Conservation (phyloP, 2,797 vertebrate genomes). For the Sebastes alutus region DNA sequence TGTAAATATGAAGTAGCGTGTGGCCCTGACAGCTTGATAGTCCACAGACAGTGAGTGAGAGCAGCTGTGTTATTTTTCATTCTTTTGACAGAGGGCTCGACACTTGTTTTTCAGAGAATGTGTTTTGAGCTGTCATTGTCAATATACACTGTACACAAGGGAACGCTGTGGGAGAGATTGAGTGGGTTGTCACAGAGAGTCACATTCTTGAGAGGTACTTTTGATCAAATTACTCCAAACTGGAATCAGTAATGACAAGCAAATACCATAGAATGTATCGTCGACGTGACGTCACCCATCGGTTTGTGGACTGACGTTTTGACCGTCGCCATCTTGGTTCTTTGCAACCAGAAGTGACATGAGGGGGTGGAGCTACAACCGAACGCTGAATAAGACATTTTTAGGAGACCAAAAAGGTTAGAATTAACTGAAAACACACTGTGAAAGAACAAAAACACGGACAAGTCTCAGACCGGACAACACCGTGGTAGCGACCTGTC, state of each 20-base stretch:
- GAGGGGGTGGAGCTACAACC: no score
- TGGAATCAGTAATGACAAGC: not conserved
- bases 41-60: slow-evolving; percentile 4
- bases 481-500: no score
- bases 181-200: slow-evolving; percentile 23
- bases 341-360: no score
- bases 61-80: slow-evolving; percentile 39
- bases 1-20: not conserved
- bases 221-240: slow-evolving; percentile 22
- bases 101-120: slow-evolving; percentile 42
- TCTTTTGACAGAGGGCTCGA: slow-evolving; percentile 28
- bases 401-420: no score
- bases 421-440: no score
- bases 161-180: slow-evolving; percentile 32
- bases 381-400: no score
- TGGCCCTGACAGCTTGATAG: not conserved
- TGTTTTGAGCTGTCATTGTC: slow-evolving; percentile 52
- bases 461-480: no score
- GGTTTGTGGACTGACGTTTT: no score
- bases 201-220: not conserved
- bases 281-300: no score
- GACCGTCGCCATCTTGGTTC: no score
- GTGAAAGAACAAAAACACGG: no score
- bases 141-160: not conserved
- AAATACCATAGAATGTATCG: no score